Percentiles rank a stretch among this genome's conserved stretches.
phyloP scores from a whole-genome alignment of 2,113 vertebrate genomes.

The Camelus dromedarius region DNA sequence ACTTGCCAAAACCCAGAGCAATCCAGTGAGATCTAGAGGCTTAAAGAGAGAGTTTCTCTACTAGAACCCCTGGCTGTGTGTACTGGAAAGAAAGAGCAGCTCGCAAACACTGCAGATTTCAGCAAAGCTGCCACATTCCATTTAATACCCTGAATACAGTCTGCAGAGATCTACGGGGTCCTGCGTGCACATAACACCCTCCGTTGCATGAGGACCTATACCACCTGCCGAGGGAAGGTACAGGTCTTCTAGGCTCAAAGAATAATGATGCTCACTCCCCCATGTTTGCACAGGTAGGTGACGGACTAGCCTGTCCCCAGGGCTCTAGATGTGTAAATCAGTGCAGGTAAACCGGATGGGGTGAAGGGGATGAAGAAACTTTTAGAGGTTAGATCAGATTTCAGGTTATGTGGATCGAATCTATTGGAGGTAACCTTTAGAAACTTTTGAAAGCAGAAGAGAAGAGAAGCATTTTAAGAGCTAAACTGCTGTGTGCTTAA shows the following conservation, averaged over 20 bases:
- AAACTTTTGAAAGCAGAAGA: not conserved
- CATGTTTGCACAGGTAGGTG: not conserved
- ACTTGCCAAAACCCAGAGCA: not conserved
- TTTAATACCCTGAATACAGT: not conserved
- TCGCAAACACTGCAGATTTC: not conserved
- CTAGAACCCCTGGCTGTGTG: not conserved
- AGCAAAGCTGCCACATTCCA: not conserved
- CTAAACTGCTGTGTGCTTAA: not conserved
- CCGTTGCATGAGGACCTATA: not conserved
- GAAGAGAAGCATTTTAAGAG: not conserved
- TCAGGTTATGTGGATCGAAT: not conserved
- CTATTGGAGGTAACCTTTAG: not conserved
- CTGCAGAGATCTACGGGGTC: not conserved
- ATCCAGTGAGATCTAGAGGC: not conserved
- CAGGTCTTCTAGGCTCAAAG: not conserved
- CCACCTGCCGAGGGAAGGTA: not conserved
- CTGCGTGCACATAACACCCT: not conserved
- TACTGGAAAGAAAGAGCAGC: not conserved
- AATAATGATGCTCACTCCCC: not conserved
- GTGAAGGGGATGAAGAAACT: not conserved
- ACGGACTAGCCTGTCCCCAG: not conserved
- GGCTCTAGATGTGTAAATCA: not conserved
- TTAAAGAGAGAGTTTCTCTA: not conserved
- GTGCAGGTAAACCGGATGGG: not conserved
- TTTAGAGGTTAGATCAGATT: conserved; percentile 11